A percentile compares a stretch with the other conserved stretches of the same genome.
Evolutionary conservation across 2,113 vertebrate species (phyloP).

Genomic region (Eolophus roseicapilla): DNA sequence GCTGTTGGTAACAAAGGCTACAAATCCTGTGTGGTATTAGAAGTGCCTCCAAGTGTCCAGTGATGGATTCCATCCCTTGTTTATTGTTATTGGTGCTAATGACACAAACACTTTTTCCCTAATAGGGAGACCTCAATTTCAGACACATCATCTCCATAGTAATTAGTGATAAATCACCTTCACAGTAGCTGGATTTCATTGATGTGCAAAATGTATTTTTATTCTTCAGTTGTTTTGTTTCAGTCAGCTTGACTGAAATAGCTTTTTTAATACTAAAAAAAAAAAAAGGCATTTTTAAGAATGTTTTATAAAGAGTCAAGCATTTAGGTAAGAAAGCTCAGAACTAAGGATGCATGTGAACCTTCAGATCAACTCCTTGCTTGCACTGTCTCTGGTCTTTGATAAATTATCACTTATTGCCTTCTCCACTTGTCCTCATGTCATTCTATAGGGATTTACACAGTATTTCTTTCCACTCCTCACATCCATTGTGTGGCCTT

Average conservation of each 20-base stretch:
- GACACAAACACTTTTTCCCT: background rate
- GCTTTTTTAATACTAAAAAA: background rate
- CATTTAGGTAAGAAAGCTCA: background rate
- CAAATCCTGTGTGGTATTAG: background rate
- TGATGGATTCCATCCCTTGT: background rate
- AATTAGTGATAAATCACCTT: background rate
- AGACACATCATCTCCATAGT: background rate
- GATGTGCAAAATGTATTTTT: background rate
- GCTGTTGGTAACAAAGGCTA: background rate
- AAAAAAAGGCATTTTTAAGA: background rate
- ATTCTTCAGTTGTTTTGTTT: background rate
- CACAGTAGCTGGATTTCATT: background rate
- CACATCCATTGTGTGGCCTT: background rate
- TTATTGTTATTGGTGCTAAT: background rate
- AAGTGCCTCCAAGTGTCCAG: background rate
- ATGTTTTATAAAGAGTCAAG: background rate
- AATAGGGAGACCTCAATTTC: background rate
- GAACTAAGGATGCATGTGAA: background rate
- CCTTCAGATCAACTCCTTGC: background rate
- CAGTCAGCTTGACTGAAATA: background rate
- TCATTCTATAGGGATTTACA: background rate
- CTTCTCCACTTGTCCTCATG: background rate
- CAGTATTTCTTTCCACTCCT: background rate
- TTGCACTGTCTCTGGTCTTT: background rate
- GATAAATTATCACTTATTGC: background rate